Conservation (phyloP, 2,797 vertebrate species). For the Lophotriccus pileatus region DNA sequence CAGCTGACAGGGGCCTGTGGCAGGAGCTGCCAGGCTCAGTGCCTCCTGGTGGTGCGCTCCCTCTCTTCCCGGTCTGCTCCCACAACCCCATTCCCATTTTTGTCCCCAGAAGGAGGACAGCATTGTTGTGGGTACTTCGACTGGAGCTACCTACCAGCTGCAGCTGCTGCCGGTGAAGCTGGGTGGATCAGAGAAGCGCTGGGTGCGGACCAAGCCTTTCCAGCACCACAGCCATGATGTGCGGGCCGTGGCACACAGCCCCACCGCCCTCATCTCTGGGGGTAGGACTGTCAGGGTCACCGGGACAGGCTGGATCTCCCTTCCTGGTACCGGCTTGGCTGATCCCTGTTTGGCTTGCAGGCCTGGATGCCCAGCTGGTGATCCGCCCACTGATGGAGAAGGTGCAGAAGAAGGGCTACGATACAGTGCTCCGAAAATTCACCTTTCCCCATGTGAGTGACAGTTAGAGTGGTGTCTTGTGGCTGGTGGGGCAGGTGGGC, state of each 20-base stretch:
- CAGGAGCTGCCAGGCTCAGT: fast-evolving
- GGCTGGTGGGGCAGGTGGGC: not conserved
- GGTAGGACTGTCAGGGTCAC: constrained; percentile 62
- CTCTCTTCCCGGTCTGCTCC: fast-evolving
- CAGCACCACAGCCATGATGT: constrained; percentile 92
- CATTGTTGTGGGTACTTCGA: constrained; percentile 87
- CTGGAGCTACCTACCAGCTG: constrained; percentile 88
- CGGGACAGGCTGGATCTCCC: fast-evolving
- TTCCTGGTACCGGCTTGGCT: fast-evolving
- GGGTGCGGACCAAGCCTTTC: constrained; percentile 90
- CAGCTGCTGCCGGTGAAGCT: constrained; percentile 81
- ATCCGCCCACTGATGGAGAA: constrained; percentile 91
- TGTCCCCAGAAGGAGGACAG: constrained; percentile 85
- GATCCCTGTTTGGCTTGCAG: constrained; percentile 60
- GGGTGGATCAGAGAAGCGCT: constrained; percentile 78
- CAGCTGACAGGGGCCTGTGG: fast-evolving
- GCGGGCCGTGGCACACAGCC: constrained; percentile 82
- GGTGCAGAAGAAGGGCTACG: constrained; percentile 81
- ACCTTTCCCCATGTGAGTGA: constrained; percentile 89
- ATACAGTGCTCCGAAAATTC: constrained; percentile 81
- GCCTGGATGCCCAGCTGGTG: constrained; percentile 89
- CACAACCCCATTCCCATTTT: fast-evolving
- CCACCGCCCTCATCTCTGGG: constrained; percentile 86
- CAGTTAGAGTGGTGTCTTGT: fast-evolving
- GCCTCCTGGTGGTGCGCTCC: fast-evolving